These are phyloP conservation scores for Tridacna gigas DNA, from an alignment of 2,888 invertebrate species.

Conservation along the genomic window DNA sequence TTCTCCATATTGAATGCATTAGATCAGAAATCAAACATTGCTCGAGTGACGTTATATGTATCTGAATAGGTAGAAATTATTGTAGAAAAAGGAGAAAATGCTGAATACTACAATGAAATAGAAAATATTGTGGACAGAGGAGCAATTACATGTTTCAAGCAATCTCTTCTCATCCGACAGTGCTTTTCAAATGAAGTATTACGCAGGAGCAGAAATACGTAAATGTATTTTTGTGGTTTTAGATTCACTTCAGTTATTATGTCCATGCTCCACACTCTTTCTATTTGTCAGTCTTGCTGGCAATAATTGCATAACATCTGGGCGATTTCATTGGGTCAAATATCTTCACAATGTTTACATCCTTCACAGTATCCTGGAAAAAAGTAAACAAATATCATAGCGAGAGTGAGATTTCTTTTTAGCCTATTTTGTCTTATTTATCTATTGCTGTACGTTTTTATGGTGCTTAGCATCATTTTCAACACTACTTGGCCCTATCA, in stretches of 20 bases:
- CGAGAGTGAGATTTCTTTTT: too few species aligned
- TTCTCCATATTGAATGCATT: not conserved
- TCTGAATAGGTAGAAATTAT: not conserved
- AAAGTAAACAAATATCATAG: not conserved
- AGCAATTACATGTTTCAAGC: not conserved
- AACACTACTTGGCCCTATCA: too few species aligned
- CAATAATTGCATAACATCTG: constrained; percentile 91
- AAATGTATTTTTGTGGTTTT: too few species aligned
- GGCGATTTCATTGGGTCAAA: constrained; percentile 95
- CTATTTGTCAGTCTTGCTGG: constrained; percentile 18
- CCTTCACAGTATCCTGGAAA: constrained; percentile 71
- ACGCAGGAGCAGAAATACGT: too few species aligned
- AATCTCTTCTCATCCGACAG: not conserved
- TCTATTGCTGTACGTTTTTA: too few species aligned
- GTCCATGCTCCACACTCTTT: too few species aligned
- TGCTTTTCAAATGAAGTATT: not conserved
- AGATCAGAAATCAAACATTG: too few species aligned
- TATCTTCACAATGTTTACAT: constrained; percentile 90
- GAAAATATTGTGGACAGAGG: not conserved
- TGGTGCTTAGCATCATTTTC: too few species aligned
- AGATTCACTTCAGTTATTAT: too few species aligned
- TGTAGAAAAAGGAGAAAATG: not conserved
- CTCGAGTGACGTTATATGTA: too few species aligned
- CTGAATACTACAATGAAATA: not conserved
- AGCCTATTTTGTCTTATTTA: too few species aligned